Conservation (phyloP, 2,113 vertebrate genomes). For the Malaclemys terrapin region DNA sequence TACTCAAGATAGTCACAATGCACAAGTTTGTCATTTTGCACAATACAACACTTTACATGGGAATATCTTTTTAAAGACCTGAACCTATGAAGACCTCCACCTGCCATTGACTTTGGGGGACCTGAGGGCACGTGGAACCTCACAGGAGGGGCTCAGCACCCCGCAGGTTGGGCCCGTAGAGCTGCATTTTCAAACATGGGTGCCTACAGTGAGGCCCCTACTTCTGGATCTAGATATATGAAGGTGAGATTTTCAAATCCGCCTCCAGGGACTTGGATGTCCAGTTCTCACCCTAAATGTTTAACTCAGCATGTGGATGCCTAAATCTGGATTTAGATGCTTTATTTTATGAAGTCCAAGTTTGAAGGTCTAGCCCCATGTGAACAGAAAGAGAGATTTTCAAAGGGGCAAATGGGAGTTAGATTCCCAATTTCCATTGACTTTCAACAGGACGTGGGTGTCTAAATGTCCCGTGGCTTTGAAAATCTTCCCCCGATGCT, state of each 20-base stretch:
- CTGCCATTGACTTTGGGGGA: neutral
- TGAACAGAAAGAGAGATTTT: neutral
- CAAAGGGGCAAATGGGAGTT: neutral
- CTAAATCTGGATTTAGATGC: neutral
- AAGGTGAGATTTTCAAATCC: neutral
- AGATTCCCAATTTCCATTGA: neutral
- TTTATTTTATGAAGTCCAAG: neutral
- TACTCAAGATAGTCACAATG: neutral
- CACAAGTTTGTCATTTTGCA: neutral
- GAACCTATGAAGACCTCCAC: neutral
- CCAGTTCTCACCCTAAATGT: neutral
- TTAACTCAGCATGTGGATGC: neutral
- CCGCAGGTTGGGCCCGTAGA: neutral
- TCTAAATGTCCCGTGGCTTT: neutral
- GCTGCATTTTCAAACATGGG: neutral
- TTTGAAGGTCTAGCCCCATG: neutral
- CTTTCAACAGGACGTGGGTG: neutral
- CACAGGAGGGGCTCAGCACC: neutral
- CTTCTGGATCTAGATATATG: neutral
- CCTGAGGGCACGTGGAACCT: neutral
- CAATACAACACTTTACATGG: neutral
- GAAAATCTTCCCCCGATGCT: neutral
- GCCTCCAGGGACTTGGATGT: neutral
- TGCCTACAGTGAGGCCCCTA: neutral
- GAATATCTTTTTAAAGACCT: neutral